phyloP scores from a whole-genome alignment of 1,140 invertebrate species.

The Pogonomyrmex barbatus region DNA sequence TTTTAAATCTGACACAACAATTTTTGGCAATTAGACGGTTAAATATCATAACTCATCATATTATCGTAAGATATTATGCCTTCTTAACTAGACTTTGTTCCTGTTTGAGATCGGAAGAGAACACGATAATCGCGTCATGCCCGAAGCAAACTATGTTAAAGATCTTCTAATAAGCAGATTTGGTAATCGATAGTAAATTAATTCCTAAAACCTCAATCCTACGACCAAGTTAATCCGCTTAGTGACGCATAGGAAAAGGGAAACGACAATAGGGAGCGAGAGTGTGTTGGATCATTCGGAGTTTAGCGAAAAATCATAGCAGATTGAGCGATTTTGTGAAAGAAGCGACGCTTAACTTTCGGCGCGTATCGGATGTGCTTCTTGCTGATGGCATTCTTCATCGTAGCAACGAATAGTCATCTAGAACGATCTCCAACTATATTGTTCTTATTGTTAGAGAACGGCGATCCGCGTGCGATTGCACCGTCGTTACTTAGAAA shows the following conservation, averaged over 20 bases:
- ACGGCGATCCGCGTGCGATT: background rate
- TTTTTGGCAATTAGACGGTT: slow-evolving; percentile 23
- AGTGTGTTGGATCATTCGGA: slow-evolving; percentile 54
- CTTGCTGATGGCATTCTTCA: slow-evolving; percentile 30
- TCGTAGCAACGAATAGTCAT: slow-evolving; percentile 63
- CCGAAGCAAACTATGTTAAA: slow-evolving; percentile 13
- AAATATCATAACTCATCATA: slow-evolving; percentile 1
- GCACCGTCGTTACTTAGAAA: slow-evolving; percentile 55
- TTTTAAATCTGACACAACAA: background rate
- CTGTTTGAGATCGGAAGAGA: slow-evolving; percentile 29
- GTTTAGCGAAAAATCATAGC: slow-evolving; percentile 29
- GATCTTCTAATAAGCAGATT: slow-evolving; percentile 31
- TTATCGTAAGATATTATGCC: background rate
- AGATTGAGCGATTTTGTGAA: background rate
- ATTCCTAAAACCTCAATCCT: slow-evolving; percentile 62
- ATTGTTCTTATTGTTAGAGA: slow-evolving; percentile 41
- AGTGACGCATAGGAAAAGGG: slow-evolving; percentile 60
- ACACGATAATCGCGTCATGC: background rate
- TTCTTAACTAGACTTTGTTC: slow-evolving; percentile 7
- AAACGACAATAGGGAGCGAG: slow-evolving; percentile 63
- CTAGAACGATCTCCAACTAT: slow-evolving; percentile 41
- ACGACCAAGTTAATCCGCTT: slow-evolving; percentile 66
- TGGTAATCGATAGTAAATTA: slow-evolving; percentile 62
- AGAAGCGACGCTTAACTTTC: slow-evolving; percentile 15
- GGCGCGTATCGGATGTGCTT: slow-evolving; percentile 34